Evolutionary conservation across 2,888 invertebrate species (phyloP).

Genomic region (Lycaena phlaeas): DNA sequence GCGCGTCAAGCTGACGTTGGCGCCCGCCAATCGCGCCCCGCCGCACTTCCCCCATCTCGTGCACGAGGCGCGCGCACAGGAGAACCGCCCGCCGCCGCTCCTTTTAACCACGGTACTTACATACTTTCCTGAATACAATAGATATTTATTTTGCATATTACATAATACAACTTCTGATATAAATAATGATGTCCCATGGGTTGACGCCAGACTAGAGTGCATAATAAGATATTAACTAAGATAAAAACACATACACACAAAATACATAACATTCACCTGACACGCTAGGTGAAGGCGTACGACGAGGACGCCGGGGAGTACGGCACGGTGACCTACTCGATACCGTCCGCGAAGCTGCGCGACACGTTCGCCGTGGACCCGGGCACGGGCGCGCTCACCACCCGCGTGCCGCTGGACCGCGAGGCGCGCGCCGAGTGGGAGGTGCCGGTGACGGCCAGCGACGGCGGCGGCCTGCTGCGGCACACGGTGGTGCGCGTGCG

Average conservation of each 20-base stretch:
- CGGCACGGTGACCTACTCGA: slow-evolving; percentile 82
- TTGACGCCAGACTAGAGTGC: no score
- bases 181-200: no score
- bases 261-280: no score
- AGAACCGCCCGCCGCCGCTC: slow-evolving; percentile 85
- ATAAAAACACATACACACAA: no score
- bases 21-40: slow-evolving; percentile 83
- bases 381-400: slow-evolving; percentile 78
- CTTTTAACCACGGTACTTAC: slow-evolving; percentile 77
- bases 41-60: slow-evolving; percentile 85
- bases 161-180: no score
- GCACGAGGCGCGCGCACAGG: slow-evolving; percentile 85
- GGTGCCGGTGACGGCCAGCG: slow-evolving; percentile 86
- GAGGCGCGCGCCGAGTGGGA: slow-evolving; percentile 73
- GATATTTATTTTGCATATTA: no score
- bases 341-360: slow-evolving; percentile 81
- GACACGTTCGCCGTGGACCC: slow-evolving; percentile 83
- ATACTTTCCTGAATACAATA: no score
- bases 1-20: slow-evolving; percentile 82
- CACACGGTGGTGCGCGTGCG: slow-evolving; percentile 84
- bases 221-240: no score
- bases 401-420: slow-evolving; percentile 81
- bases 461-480: slow-evolving; percentile 84
- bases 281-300: slow-evolving; percentile 80
- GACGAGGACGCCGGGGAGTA: slow-evolving; percentile 89